phyloP scores from a whole-genome alignment of 2,113 vertebrate genomes.

The Dolichallabes microphthalmus region DNA sequence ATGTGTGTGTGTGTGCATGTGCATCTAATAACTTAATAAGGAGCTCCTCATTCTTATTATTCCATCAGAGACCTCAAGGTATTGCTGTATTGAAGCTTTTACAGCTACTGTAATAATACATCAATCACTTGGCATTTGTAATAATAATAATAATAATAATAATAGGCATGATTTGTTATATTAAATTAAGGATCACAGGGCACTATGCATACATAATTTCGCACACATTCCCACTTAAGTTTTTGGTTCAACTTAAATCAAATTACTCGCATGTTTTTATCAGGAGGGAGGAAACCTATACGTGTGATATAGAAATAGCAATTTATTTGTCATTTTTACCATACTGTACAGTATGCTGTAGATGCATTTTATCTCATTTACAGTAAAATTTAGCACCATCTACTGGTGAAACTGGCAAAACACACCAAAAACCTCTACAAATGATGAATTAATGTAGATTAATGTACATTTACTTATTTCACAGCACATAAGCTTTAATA shows the following conservation, averaged over 20 bases:
- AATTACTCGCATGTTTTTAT: not conserved
- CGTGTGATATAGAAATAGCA: conserved; percentile 4
- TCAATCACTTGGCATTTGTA: not conserved
- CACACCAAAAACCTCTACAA: conserved; percentile 5
- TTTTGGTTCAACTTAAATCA: not conserved
- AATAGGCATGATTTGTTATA: not conserved
- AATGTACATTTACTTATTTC: not conserved
- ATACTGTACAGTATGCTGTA: not conserved
- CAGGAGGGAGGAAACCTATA: not conserved
- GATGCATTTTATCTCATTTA: not conserved
- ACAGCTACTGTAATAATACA: not conserved
- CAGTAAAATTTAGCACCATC: conserved; percentile 21
- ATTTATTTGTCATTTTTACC: not conserved
- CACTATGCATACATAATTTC: not conserved
- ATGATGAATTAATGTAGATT: not conserved
- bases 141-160: not conserved
- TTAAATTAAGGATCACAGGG: not conserved
- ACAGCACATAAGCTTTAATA: not conserved
- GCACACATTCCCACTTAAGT: not conserved
- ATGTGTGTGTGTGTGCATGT: too few species aligned
- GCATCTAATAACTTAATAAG: not conserved
- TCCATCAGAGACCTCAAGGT: not conserved
- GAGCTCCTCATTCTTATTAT: not conserved
- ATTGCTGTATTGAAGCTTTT: not conserved
- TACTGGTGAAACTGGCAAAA: conserved; percentile 24